Evolutionary conservation across 2,888 invertebrate species (phyloP).

Genomic region (Helicoverpa assulta): DNA sequence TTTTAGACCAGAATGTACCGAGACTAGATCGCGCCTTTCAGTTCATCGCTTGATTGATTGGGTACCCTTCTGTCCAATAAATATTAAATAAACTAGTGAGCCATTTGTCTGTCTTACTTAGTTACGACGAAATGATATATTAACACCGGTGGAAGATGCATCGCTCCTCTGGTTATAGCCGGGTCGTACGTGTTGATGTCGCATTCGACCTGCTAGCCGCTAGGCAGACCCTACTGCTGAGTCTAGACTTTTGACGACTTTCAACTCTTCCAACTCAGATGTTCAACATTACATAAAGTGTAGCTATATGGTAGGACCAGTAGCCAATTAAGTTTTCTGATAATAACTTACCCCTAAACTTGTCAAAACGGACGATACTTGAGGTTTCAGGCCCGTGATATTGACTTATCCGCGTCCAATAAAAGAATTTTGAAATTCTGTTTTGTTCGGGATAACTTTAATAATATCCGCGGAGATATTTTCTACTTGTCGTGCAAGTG

Average conservation of each 20-base stretch:
- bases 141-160: constrained; percentile 78
- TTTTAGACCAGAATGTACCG: constrained; percentile 51
- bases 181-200: constrained; percentile 66
- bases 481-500: constrained; percentile 38
- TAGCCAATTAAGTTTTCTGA: constrained; percentile 2
- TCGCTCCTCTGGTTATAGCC: constrained; percentile 68
- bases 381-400: neutral
- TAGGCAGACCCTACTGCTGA: constrained; percentile 16
- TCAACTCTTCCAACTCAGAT: constrained; percentile 17
- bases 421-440: constrained; percentile 32
- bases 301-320: neutral
- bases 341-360: constrained; percentile 11
- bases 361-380: neutral
- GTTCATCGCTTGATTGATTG: constrained; percentile 80
- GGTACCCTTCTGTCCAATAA: constrained; percentile 83
- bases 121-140: constrained; percentile 86
- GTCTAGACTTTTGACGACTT: constrained; percentile 46
- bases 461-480: constrained; percentile 49
- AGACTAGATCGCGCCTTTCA: constrained; percentile 51
- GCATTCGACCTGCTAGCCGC: constrained; percentile 18
- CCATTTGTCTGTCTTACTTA: constrained; percentile 85
- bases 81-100: constrained; percentile 85
- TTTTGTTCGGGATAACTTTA: constrained; percentile 37
- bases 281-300: neutral
- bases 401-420: constrained; percentile 13